These are phyloP conservation scores for Camponotus pennsylvanicus DNA, from an alignment of 1,140 invertebrate genomes.

Conservation along the genomic window DNA sequence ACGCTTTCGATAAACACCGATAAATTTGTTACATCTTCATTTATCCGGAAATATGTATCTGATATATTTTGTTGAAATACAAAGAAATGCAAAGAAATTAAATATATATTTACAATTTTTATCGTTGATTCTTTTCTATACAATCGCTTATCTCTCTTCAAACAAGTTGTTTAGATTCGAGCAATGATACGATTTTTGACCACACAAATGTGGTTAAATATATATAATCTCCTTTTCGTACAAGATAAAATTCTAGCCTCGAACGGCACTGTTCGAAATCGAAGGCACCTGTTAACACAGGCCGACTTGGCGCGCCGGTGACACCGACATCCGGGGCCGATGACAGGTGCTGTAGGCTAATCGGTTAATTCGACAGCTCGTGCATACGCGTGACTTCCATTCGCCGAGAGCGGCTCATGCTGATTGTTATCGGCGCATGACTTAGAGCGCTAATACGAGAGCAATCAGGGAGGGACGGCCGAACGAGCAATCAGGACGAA, in stretches of 20 bases:
- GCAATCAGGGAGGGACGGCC: constrained; percentile 32
- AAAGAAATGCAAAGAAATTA: neutral
- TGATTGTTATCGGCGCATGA: constrained; percentile 65
- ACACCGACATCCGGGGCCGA: constrained; percentile 64
- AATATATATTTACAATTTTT: neutral
- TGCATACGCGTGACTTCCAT: constrained; percentile 70
- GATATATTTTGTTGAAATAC: too few species aligned
- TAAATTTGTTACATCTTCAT: neutral
- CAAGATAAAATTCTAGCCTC: constrained; percentile 46
- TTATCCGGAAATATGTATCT: too few species aligned
- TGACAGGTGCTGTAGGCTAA: constrained; percentile 71
- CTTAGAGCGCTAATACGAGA: constrained; percentile 9
- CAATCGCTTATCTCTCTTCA: too few species aligned
- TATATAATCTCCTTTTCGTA: neutral
- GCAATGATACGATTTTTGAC: neutral
- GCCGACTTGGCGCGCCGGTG: constrained; percentile 39
- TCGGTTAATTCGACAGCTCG: constrained; percentile 74
- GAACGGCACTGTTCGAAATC: constrained; percentile 59
- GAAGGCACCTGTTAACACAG: constrained; percentile 74
- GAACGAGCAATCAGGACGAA: constrained; percentile 54
- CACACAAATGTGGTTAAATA: too few species aligned
- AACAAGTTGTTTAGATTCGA: neutral
- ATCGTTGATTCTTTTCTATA: neutral
- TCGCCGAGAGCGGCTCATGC: constrained; percentile 59
- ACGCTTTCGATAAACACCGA: too few species aligned